Base-by-base conservation (phyloP, 1,140 invertebrate species). In the Ceratosolen fusciceps region DNA sequence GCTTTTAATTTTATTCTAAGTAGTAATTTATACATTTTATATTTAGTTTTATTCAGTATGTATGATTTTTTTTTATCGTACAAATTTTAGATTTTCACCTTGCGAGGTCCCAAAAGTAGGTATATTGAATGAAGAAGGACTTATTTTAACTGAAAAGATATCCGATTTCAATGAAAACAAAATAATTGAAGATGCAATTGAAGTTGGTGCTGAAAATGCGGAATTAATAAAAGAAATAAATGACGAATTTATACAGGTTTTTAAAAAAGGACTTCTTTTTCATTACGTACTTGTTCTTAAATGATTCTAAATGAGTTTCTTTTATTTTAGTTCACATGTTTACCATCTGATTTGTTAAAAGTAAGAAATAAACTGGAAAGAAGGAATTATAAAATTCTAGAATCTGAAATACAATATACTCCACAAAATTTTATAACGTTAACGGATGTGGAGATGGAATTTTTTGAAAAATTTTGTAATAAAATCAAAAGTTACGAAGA, bases 101-200 rank as follows among this genome's bases (percentile, higher is more conserved):
- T 82, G 5, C 70, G 82, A 14, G 85, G 85, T 24, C 54, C 39
- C 82, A 81, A 76, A 82, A 86, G 24, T 85, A 88, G 83, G 90
- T 62, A 80, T 91, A 47, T 93, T 93, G 84, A 83, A 90, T 24
- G 88, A 92, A 81, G 90, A 90, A 84, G 92, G 93, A 12, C 84
- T 91, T 10, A 88, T 94, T 16, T 82, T 90, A 82, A 89, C 91
- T 0, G 86, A 88, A 74, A 83, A 52, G 4, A 16, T 52, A 21
- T 52, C 37, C 19, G 29, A 34, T 24, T 87, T 67, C 80, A 82
- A 31, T 80, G 83, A 93, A 39, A 92, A 94, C 82, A 83, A 85
- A 54, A 92, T 91, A 19, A 91, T 91, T 14, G 93, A 94, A 39
- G 90, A 93, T 89, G 94, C 93, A 0, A 94, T 94, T 80, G 87